phyloP scores from a whole-genome alignment of 2,797 vertebrate genomes.

The Sebastes minor region DNA sequence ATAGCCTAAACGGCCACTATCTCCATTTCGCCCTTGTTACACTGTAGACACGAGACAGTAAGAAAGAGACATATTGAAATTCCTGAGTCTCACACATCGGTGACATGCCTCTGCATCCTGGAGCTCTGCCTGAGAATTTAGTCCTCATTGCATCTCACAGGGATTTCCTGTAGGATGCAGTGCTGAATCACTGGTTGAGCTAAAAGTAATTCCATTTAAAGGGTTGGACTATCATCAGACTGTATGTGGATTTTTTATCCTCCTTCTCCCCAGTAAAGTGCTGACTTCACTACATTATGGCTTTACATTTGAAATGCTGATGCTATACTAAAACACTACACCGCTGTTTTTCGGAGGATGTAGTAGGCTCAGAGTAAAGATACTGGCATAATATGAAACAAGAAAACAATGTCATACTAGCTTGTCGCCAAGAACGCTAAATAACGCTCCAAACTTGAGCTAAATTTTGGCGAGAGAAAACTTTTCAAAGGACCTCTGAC shows the following conservation, averaged over 20 bases:
- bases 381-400: too few species aligned
- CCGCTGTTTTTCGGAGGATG: too few species aligned
- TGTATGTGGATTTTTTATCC: not conserved
- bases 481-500: too few species aligned
- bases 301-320: not conserved
- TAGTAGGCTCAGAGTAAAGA: too few species aligned
- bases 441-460: too few species aligned
- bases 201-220: not conserved
- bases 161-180: constrained; percentile 35
- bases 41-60: not conserved
- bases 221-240: not conserved
- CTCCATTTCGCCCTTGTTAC: not conserved
- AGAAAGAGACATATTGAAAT: not conserved
- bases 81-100: constrained; percentile 1
- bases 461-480: too few species aligned
- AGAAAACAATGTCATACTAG: too few species aligned
- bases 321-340: not conserved
- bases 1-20: not conserved
- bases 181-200: constrained; percentile 15
- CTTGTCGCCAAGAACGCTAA: too few species aligned
- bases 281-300: not conserved
- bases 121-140: not conserved
- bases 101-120: not conserved
- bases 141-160: not conserved
- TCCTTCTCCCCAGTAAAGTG: not conserved